phyloP scores from a whole-genome alignment of 2,888 invertebrate genomes.

The Acleris laterana region DNA sequence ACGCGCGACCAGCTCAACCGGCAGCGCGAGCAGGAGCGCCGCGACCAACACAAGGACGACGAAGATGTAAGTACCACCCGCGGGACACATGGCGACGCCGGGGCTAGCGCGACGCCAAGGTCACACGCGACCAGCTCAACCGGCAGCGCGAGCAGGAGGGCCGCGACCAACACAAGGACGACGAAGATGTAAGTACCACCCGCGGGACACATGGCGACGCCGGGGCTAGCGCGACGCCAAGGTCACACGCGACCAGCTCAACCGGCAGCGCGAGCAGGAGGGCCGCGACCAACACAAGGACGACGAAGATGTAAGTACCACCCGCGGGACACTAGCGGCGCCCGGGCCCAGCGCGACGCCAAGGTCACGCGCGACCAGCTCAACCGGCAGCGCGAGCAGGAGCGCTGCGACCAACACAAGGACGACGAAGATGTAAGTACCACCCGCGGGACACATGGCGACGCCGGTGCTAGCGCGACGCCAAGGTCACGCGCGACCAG shows the following conservation, averaged over 20 bases:
- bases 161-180: constrained; percentile 71
- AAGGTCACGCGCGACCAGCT: constrained; percentile 89
- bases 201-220: constrained; percentile 89
- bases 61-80: constrained; percentile 61
- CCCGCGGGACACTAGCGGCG: constrained; percentile 86
- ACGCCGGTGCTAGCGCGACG: constrained; percentile 95
- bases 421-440: constrained; percentile 65
- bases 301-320: constrained; percentile 62
- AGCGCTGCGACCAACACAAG: constrained; percentile 68
- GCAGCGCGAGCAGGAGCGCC: constrained; percentile 65
- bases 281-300: constrained; percentile 70
- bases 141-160: constrained; percentile 70
- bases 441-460: constrained; percentile 86
- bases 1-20: constrained; percentile 87
- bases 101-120: constrained; percentile 96
- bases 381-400: constrained; percentile 76
- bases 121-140: constrained; percentile 87
- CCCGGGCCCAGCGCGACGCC: constrained; percentile 96
- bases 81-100: constrained; percentile 90
- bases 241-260: constrained; percentile 88
- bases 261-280: constrained; percentile 72
- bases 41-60: constrained; percentile 72
- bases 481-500: constrained; percentile 90
- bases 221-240: constrained; percentile 96
- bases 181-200: constrained; percentile 61